phyloP scores from a whole-genome alignment of 2,797 vertebrate species.

The Lophius americanus region DNA sequence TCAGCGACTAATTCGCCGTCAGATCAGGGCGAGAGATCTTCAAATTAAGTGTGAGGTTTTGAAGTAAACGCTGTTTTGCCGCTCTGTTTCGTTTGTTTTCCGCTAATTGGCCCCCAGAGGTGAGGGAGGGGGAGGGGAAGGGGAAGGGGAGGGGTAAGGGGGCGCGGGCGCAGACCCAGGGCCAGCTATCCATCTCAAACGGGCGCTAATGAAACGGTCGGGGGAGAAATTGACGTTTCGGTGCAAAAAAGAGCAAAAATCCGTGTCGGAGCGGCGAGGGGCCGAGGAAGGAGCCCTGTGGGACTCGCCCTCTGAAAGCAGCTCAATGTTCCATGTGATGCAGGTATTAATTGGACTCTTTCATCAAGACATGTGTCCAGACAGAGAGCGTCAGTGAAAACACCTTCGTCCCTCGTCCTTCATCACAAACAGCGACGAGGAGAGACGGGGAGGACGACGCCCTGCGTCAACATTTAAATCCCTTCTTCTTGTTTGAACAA shows the following conservation, averaged over 20 bases:
- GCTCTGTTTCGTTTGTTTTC: slow-evolving; percentile 65
- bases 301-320: slow-evolving; percentile 22
- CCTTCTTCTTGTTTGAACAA: no score
- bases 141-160: slow-evolving; percentile 34
- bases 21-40: slow-evolving; percentile 69
- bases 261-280: slow-evolving; percentile 28
- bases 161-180: slow-evolving; percentile 26
- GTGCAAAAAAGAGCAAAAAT: slow-evolving; percentile 44
- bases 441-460: no score
- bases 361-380: slow-evolving; percentile 15
- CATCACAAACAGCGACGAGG: no score
- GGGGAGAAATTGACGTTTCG: slow-evolving; percentile 65
- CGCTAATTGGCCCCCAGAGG: slow-evolving; percentile 76
- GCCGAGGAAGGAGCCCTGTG: slow-evolving; percentile 33
- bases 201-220: slow-evolving; percentile 64
- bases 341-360: slow-evolving; percentile 46
- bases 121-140: slow-evolving; percentile 58
- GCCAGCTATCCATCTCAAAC: slow-evolving; percentile 60
- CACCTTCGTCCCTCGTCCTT: neutral
- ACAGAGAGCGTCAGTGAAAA: slow-evolving; percentile 5
- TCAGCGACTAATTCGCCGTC: slow-evolving; percentile 60
- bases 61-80: slow-evolving; percentile 76
- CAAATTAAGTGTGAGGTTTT: slow-evolving; percentile 66
- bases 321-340: slow-evolving; percentile 38
- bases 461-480: no score